These are phyloP conservation scores for Pectinophora gossypiella DNA, from an alignment of 1,140 invertebrate genomes.

Conservation along the genomic window DNA sequence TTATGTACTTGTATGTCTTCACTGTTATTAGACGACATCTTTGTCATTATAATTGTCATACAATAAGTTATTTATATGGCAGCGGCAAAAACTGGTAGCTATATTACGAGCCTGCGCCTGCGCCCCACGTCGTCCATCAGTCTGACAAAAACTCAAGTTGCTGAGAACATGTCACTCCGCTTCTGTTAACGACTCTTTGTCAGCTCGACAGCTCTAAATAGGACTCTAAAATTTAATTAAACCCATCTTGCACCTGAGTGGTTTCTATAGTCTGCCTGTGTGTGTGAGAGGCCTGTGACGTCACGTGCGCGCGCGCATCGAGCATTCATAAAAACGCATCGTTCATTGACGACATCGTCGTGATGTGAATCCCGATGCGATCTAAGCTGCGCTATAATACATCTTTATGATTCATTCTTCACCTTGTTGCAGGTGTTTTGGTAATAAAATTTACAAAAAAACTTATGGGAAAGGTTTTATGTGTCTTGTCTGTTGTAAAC, in stretches of 20 bases:
- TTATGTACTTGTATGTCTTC: too few relatives aligned
- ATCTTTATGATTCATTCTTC: constrained; percentile 14
- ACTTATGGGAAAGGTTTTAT: neutral
- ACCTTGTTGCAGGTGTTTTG: neutral
- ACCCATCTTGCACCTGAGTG: neutral
- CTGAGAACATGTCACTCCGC: neutral
- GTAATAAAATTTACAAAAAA: constrained; percentile 1
- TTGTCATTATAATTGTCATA: too few relatives aligned
- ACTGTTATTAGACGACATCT: too few relatives aligned
- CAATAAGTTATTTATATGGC: too few relatives aligned
- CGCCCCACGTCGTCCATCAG: neutral
- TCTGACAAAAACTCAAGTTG: neutral
- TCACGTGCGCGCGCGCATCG: constrained; percentile 7
- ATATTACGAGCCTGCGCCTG: too few relatives aligned
- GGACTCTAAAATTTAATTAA: constrained; percentile 1
- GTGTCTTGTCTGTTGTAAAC: too few relatives aligned
- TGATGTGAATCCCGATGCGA: constrained; percentile 6
- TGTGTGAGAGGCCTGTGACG: constrained; percentile 8
- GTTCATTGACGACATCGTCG: constrained; percentile 3
- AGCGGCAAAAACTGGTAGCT: too few relatives aligned
- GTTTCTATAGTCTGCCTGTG: neutral
- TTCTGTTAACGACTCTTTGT: constrained; percentile 1
- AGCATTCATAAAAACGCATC: constrained; percentile 12
- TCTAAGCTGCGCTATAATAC: constrained; percentile 2
- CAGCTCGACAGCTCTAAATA: neutral